These are phyloP conservation scores for Crambe crambe DNA, from an alignment of 37 sponge, comb jelly and placozoan genomes.

Conservation along the genomic window DNA sequence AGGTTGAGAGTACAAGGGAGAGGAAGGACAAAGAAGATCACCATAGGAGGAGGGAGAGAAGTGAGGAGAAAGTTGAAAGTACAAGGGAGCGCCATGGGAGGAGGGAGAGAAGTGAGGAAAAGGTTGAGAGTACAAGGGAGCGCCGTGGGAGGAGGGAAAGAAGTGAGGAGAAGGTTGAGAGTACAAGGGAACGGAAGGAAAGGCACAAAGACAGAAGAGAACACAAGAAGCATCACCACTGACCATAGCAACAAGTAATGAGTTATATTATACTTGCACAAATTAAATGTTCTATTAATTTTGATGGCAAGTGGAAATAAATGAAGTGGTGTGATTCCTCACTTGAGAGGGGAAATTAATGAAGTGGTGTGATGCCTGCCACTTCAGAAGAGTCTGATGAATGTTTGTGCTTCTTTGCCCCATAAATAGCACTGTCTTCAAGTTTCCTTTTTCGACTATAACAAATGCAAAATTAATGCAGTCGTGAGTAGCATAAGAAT, in stretches of 20 bases:
- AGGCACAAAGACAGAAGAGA: not conserved
- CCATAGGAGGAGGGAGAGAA: conserved; percentile 7
- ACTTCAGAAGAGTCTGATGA: not conserved
- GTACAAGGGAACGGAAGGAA: not conserved
- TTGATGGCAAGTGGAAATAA: too few relatives aligned
- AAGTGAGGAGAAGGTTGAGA: not conserved
- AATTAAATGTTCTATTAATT: too few relatives aligned
- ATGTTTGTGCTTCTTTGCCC: not conserved
- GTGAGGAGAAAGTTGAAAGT: not conserved
- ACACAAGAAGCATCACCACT: not conserved
- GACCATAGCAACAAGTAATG: not conserved
- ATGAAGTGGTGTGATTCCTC: not conserved
- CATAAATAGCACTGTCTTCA: conserved; percentile 14
- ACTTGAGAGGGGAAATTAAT: not conserved
- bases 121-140: not conserved
- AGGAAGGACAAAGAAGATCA: not conserved
- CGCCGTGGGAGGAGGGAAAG: not conserved
- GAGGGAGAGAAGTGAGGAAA: not conserved
- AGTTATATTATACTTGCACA: not conserved
- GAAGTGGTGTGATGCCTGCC: not conserved
- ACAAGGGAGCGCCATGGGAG: not conserved
- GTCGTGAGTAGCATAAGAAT: too few relatives aligned
- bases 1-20: too few relatives aligned
- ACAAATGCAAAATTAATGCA: not conserved
- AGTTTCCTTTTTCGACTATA: conserved; percentile 43